Evolutionary conservation across 2,797 vertebrate species (phyloP), one percentile per base, ranked within the genome.

Genomic region (Cyclura pinguis): DNA sequence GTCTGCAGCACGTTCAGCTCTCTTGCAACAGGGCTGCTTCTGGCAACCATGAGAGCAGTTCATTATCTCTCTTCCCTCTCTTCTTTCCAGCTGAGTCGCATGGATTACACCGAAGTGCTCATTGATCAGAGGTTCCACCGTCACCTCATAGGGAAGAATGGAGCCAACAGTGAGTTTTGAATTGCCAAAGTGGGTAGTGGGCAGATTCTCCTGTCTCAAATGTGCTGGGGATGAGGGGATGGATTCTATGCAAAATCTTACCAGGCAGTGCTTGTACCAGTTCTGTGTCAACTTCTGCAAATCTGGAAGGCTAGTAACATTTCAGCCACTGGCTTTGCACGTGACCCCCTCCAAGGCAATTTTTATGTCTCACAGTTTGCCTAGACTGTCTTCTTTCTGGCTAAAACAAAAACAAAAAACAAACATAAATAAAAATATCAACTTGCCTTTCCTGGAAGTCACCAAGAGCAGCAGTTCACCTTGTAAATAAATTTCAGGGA

Each of bases 31-130:
- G 42, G 78, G 52, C n/a, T 22, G 16, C 52, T 42, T 18, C 29
- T 13, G 6, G 20, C 20, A 1, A 14, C 24, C 50, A 14, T 6
- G 47, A 80, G 32, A 50, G 10, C 2, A 38, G 24, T 24, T 57
- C 6, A 85, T 69, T 38, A 22, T 55, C 5, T 20, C 52, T 47
- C 38, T 38, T 50, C 18, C 5, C 9, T 12, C 8, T 32, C 88
- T 4, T 89, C 86, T 72, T 81, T 93, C 38, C 92, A 98, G 98
- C 96, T 98, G 93, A 96, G 96, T 74, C 97, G 97, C 95, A 98
- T 98, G 98, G 97, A 98, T 96, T 98, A 97, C 96, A 97, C 97
- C 0, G 98, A 98, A 89, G 97, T 98, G 91, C 97, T 96, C 90
- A 97, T 98, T 57, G 97, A 98, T 83, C 98, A 97, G 93, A 97